Evolutionary conservation across 2,888 invertebrate genomes (phyloP).

Genomic region (Eristalinus aeneus): DNA sequence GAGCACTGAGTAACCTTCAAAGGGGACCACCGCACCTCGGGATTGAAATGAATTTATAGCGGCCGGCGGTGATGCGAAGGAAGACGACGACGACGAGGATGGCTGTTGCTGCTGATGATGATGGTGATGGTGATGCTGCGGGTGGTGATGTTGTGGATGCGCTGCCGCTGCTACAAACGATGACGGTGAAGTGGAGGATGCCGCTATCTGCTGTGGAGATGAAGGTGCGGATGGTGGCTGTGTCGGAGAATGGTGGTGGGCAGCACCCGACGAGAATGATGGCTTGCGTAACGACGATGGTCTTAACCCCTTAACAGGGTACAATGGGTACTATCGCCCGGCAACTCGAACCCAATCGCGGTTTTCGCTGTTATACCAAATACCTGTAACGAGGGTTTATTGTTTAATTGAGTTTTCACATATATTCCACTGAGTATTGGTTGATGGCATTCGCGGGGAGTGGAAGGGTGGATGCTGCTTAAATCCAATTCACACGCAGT

Average conservation of each 20-base stretch:
- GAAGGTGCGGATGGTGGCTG: conserved; percentile 76
- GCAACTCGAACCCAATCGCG: conserved; percentile 81
- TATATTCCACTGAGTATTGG: background rate
- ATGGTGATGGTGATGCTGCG: conserved; percentile 60
- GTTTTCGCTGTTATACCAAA: conserved; percentile 81
- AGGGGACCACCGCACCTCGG: conserved; percentile 56
- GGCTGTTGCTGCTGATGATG: conserved; percentile 53
- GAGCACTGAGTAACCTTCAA: conserved; percentile 57
- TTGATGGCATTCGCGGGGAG: background rate
- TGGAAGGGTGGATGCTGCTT: background rate
- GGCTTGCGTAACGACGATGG: conserved; percentile 80
- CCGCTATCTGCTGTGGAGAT: conserved; percentile 70
- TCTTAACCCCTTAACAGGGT: conserved; percentile 81
- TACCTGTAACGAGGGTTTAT: conserved; percentile 75
- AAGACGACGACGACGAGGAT: background rate
- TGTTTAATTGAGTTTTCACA: conserved; percentile 67
- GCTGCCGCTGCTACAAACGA: conserved; percentile 39
- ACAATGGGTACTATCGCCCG: conserved; percentile 81
- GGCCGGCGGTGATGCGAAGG: conserved; percentile 55
- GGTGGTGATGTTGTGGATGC: conserved; percentile 49
- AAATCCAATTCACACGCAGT: conserved; percentile 50
- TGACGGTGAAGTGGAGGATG: conserved; percentile 45
- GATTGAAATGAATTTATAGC: conserved; percentile 59
- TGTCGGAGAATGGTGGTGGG: conserved; percentile 72
- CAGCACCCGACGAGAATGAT: conserved; percentile 77